These are phyloP conservation scores for Miniopterus natalensis DNA, from an alignment of 2,113 vertebrate genomes.

Conservation along the genomic window DNA sequence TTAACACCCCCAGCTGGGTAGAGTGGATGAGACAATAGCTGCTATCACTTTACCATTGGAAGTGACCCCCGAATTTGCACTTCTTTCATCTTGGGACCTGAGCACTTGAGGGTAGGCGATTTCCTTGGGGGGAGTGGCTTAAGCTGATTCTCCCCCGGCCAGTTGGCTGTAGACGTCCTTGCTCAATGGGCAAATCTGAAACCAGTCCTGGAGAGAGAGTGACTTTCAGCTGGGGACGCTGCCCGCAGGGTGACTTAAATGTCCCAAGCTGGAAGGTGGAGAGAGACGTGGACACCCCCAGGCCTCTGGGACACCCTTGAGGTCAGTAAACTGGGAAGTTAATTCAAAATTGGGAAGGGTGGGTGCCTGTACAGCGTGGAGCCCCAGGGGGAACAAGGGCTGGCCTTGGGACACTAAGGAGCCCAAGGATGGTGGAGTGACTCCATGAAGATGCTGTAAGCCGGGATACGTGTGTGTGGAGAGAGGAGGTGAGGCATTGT, in stretches of 20 bases:
- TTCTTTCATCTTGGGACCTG: conserved; percentile 87
- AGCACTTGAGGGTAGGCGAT: conserved; percentile 91
- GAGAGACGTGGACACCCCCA: conserved; percentile 66
- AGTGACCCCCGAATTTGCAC: conserved; percentile 92
- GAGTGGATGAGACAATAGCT: conserved; percentile 87
- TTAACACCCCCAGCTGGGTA: conserved; percentile 86
- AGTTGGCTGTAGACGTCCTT: conserved; percentile 77
- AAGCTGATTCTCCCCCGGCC: conserved; percentile 75
- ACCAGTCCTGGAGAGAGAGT: conserved; percentile 80
- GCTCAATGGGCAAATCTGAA: conserved; percentile 84
- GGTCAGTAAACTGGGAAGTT: conserved; percentile 84
- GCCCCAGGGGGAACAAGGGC: background rate
- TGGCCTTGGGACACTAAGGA: background rate
- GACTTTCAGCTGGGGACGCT: conserved; percentile 36
- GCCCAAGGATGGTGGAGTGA: background rate
- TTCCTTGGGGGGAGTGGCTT: conserved; percentile 92
- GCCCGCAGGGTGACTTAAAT: conserved; percentile 83
- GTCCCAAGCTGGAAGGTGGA: conserved; percentile 79
- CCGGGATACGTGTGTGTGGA: background rate
- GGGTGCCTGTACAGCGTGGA: background rate
- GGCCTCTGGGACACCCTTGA: conserved; percentile 80
- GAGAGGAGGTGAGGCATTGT: conserved; percentile 62
- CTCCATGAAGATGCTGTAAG: background rate
- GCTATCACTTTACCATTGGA: conserved; percentile 95
- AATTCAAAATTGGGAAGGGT: background rate